phyloP scores from a whole-genome alignment of 2,888 invertebrate genomes.

The Hoplodrina blanda region DNA sequence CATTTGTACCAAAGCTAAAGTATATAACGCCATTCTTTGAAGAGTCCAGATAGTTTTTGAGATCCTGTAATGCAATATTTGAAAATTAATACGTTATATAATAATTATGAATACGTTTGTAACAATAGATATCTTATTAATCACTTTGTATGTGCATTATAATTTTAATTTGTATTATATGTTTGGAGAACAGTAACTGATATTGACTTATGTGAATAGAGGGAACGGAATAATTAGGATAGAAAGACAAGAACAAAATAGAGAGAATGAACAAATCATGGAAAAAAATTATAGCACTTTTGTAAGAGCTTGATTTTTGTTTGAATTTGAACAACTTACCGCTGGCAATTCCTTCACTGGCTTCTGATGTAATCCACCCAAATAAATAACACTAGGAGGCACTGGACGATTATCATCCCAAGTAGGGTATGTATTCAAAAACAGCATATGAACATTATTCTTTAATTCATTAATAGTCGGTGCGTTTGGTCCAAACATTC shows the following conservation, averaged over 20 bases:
- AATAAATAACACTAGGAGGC: constrained; percentile 77
- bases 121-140: too few species aligned
- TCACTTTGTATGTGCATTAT: too few species aligned
- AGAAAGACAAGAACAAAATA: too few species aligned
- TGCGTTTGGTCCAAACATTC: constrained; percentile 66
- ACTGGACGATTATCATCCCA: constrained; percentile 77
- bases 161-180: too few species aligned
- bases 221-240: too few species aligned
- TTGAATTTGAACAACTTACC: constrained; percentile 14
- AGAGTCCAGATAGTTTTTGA: constrained; percentile 77
- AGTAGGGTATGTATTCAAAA: constrained; percentile 80
- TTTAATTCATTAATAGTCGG: constrained; percentile 64
- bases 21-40: constrained; percentile 83
- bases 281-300: too few species aligned
- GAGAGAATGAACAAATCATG: too few species aligned
- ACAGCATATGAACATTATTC: constrained; percentile 75
- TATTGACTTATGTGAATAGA: too few species aligned
- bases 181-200: too few species aligned
- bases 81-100: too few species aligned
- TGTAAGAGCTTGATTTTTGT: too few species aligned
- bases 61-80: constrained; percentile 69
- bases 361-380: constrained; percentile 72
- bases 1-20: constrained; percentile 84
- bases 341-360: constrained; percentile 39
- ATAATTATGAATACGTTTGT: too few species aligned